Evolutionary conservation across 2,113 vertebrate species (phyloP), one percentile per base, ranked within the genome.

Genomic region (Eudorcas thomsonii): DNA sequence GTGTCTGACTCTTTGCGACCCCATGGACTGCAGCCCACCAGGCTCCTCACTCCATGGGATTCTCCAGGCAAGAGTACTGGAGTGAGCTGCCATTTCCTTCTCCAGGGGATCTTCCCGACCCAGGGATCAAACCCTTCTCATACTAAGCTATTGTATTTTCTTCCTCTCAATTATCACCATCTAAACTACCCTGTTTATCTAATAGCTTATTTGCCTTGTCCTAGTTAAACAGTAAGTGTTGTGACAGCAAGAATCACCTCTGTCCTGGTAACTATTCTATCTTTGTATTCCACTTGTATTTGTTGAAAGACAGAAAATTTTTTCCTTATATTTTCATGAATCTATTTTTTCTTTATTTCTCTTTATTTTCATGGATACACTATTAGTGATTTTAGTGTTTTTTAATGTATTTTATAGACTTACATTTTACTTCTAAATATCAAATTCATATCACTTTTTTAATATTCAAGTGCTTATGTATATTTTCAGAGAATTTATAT

Each of bases 1-100:
- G 13, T 7, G 6, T 62, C 60, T 2, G 13, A 62, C 6, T 30
- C 60, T 7, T 28, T 15, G 5, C 0, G 1, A 30, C 60, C 60
- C 6, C 28, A 30, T 15, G 15, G 60, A 62, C 2, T 1, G 60
- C 60, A 62, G 28, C 60, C 60, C 28, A 30, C 13, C 60, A 62
- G 60, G 13, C 60, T 30, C 28, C 60, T 13, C 13, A 0, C 1
- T 14, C 60, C 60, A 28, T 62, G 60, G 60, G 28, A 62, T 62
- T 62, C 13, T 30, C 60, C 6, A 62, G 45, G 45, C 9, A 48
- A 48, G 45, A 48, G 45, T 48, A 11, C 45, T 48, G 45, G 45
- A 48, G 45, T 48, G 45, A 9, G 45, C 2, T 48, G 48, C 48
- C 48, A 48, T 48, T 48, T 50, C 48, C 48, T 50, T 50, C 48